Base-by-base conservation (phyloP, 2,888 invertebrate genomes). In the Diachrysia chrysitis region DNA sequence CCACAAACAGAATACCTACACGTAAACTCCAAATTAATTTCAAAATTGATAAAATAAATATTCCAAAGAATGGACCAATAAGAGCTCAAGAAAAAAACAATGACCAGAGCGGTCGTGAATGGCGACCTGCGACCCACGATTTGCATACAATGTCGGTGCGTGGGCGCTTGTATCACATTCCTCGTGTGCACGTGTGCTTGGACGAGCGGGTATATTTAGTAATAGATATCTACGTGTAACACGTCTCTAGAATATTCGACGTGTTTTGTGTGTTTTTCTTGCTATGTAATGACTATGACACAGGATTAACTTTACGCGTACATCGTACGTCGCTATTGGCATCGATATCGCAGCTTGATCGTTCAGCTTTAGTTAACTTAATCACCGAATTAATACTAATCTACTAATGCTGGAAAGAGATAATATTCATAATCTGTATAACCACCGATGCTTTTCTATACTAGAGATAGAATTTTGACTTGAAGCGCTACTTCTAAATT, bases 101-200 rank as follows among this genome's bases (percentile, higher is more conserved):
- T 73, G 80, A 73, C 78, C 83, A 71, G 37, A 69, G 61, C 61
- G 78, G 69, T 72, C 71, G 66, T 69, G 78, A 89, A 90, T 88
- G 86, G 85, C 91, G 95, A 94, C 94, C 95, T 93, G 92, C 93
- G 94, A 95, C 95, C 95, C 86, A 80, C 87, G 79, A 95, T 95
- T 94, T 94, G 93, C 95, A 95, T 95, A 95, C 95, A 95, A 95
- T 95, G 91, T 83, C 70, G 75, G 73, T 86, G 93, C 92, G 94
- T 94, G 92, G 94, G 94, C 91, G 91, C 86, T 76, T 72, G 80
- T 78, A 82, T 85, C 87, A 86, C 90, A 91, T 91, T 90, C 91
- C 83, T 79, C 78, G 77, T 72, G 69, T 69, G 77, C 87, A 83
- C 86, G 87, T 86, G 86, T 86, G 86, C 85, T 81, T 75, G 73